Conservation (phyloP, 2,888 invertebrate species). For the Brenthis hecate region DNA sequence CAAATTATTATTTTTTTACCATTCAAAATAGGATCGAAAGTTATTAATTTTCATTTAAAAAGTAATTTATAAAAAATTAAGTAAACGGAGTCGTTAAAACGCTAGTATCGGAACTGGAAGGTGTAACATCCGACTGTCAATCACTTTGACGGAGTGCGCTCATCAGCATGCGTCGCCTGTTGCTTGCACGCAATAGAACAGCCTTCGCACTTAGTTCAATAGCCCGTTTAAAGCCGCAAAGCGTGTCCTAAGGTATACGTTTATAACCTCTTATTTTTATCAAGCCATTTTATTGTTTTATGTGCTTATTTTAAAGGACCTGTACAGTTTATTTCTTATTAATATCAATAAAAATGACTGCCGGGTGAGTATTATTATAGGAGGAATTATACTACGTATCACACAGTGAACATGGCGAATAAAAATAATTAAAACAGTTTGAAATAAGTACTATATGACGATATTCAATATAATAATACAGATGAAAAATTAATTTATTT, state of each 20-base stretch:
- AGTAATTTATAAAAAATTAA: slow-evolving; percentile 2
- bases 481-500: slow-evolving; percentile 33
- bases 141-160: slow-evolving; percentile 35
- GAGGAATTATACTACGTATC: too few relatives aligned
- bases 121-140: slow-evolving; percentile 49
- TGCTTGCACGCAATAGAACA: slow-evolving; percentile 35
- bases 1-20: too few relatives aligned
- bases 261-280: slow-evolving; percentile 10
- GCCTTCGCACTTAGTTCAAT: slow-evolving; percentile 25
- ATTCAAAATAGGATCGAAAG: too few relatives aligned
- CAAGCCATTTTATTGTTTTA: neutral
- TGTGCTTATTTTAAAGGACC: neutral
- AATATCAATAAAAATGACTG: too few relatives aligned
- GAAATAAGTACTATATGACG: too few relatives aligned
- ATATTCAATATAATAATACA: slow-evolving; percentile 8
- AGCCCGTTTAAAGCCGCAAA: slow-evolving; percentile 21
- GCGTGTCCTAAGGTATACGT: slow-evolving; percentile 21
- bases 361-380: too few relatives aligned
- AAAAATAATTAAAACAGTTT: too few relatives aligned
- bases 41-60: neutral
- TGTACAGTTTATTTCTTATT: neutral
- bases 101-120: slow-evolving; percentile 42
- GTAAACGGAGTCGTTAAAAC: slow-evolving; percentile 10
- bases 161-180: slow-evolving; percentile 35
- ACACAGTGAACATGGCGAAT: too few relatives aligned